Evolutionary conservation across 2,888 invertebrate genomes (phyloP).

Genomic region (Synergus laeviventris): DNA sequence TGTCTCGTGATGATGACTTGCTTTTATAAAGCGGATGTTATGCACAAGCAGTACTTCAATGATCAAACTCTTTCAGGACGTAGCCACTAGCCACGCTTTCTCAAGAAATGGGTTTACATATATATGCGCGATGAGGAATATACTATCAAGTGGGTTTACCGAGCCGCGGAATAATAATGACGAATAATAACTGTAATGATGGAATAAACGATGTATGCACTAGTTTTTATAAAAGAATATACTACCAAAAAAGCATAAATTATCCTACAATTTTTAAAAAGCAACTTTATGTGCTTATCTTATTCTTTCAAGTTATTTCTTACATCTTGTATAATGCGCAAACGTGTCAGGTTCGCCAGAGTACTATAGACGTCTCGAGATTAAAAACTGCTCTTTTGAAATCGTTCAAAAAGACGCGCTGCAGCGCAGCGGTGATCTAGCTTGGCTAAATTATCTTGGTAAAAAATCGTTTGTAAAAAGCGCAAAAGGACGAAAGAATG

Average conservation of each 20-base stretch:
- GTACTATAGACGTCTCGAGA: conserved; percentile 24
- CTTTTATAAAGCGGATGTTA: background rate
- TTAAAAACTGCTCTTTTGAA: conserved; percentile 33
- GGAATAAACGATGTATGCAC: too few species aligned
- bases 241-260: too few species aligned
- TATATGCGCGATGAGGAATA: conserved; percentile 43
- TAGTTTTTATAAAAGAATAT: too few species aligned
- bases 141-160: conserved; percentile 44
- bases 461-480: conserved; percentile 17
- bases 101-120: conserved; percentile 46
- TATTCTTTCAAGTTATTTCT: too few species aligned
- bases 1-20: background rate
- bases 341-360: conserved; percentile 34
- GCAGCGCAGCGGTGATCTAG: background rate
- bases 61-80: conserved; percentile 45
- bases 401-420: conserved; percentile 16
- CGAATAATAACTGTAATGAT: conserved; percentile 46
- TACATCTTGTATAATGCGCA: too few species aligned
- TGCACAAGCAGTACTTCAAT: conserved; percentile 45
- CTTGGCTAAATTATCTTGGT: conserved; percentile 23
- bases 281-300: too few species aligned
- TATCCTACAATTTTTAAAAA: too few species aligned
- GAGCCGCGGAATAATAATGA: conserved; percentile 54
- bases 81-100: conserved; percentile 44
- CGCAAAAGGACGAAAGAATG: background rate